Evolutionary conservation across 1,140 invertebrate species (phyloP).

Genomic region (Dendroctonus valens): DNA sequence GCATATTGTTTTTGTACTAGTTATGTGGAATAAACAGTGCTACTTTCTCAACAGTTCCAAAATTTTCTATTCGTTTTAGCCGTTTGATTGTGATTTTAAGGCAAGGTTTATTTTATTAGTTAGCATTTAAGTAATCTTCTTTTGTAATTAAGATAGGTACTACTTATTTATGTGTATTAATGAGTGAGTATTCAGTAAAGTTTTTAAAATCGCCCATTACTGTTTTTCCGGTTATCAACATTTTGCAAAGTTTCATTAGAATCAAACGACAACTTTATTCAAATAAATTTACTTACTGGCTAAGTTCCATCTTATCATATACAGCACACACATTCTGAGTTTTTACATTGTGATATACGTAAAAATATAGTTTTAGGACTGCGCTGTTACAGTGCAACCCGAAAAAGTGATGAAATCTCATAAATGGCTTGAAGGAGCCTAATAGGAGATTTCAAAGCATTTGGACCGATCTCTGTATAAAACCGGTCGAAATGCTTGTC

Average conservation of each 20-base stretch:
- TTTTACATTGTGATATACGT: constrained; percentile 11
- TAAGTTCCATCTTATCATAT: not conserved
- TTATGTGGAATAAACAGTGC: too few species aligned
- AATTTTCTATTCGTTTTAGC: too few species aligned
- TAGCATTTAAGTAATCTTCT: not conserved
- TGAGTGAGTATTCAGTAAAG: not conserved
- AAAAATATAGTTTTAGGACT: constrained; percentile 1
- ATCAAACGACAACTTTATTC: constrained; percentile 2
- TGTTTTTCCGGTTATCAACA: too few species aligned
- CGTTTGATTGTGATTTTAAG: too few species aligned
- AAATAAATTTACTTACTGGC: constrained; percentile 11
- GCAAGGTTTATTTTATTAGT: too few species aligned
- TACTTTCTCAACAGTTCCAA: too few species aligned
- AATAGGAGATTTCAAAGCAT: not conserved
- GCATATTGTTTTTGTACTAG: too few species aligned
- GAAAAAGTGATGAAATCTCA: not conserved
- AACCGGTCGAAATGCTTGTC: not conserved
- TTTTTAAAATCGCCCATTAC: not conserved
- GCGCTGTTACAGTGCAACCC: not conserved
- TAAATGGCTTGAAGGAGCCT: not conserved
- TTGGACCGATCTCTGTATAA: not conserved
- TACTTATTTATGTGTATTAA: not conserved
- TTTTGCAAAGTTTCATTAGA: not conserved
- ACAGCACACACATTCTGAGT: constrained; percentile 11
- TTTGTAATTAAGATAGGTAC: constrained; percentile 4